Percentiles rank a stretch among this genome's conserved stretches.
Conservation (phyloP, 2,888 invertebrate species). For the Chorisops tibialis region DNA sequence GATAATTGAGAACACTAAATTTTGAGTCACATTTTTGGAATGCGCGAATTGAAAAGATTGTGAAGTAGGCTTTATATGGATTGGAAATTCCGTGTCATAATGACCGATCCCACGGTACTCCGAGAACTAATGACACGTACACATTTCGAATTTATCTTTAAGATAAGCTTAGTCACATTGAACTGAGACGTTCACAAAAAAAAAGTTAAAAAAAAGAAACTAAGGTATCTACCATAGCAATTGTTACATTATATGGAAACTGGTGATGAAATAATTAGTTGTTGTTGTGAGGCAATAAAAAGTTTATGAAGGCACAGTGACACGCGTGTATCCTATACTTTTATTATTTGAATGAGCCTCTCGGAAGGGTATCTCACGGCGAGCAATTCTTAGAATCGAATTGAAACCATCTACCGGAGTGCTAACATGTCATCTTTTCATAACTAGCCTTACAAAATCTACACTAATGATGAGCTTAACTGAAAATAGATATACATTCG, state of each 20-base stretch:
- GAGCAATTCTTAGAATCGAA: no score
- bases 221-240: neutral
- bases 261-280: conserved; percentile 24
- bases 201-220: no score
- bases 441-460: neutral
- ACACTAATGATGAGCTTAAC: conserved; percentile 19
- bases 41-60: conserved; percentile 10
- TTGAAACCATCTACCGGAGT: no score
- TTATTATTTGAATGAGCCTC: neutral
- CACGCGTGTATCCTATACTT: conserved; percentile 23
- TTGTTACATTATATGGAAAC: conserved; percentile 13
- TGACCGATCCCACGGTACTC: conserved; percentile 24
- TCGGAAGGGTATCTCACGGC: no score
- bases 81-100: conserved; percentile 18
- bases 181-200: no score
- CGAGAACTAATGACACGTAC: conserved; percentile 19
- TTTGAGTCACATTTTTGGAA: conserved; percentile 12
- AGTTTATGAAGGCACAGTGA: conserved; percentile 14
- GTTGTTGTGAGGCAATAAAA: conserved; percentile 19
- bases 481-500: conserved; percentile 17
- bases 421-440: no score
- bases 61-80: neutral
- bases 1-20: neutral
- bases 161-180: conserved; percentile 24
- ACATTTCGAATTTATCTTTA: conserved; percentile 24